Base-by-base conservation (phyloP, 2,888 invertebrate species). In the Protophormia terraenovae region DNA sequence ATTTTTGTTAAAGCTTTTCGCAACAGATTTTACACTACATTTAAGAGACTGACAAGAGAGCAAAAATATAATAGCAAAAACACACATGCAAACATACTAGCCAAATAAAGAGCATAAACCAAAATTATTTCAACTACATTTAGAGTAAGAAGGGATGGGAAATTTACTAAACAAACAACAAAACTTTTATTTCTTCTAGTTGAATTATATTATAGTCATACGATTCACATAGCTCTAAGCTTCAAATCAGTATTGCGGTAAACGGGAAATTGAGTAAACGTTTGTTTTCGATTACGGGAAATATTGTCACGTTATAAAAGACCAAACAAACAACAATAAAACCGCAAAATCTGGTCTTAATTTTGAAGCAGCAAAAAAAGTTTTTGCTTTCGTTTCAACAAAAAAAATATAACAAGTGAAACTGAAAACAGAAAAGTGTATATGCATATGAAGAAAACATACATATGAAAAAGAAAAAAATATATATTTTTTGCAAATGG, bases 201-300 rank as follows among this genome's bases (percentile, higher is more conserved):
- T 47, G n/a, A 45, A 27, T 32, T 6, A 69, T 35, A 60, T 75
- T 62, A 62, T 66, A 67, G 32, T 58, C 24, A n/a, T n/a, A n/a
- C n/a, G n/a, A n/a, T n/a, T 32, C 4, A 38, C 12, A 71, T 24
- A 10, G 38, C 47, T 81, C 67, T 66, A 71, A 79, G 78, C 75
- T 82, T 75, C 24, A 41, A 73, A 55, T 58, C 75, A 85, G 85
- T 85, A 79, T 76, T 82, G 85, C 82, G 75, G 85, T 71, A 85
- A 75, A 85, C 78, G 82, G 69, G 64, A 58, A 71, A 79, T 66
- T 60, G 75, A 71, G 60, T 41, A 60, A 79, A 79, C 85, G 66
- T 71, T 58, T 67, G 8, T 32, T 60, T n/a, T 50, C 2, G 16
- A 24, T 41, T 47, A 55, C 82, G 85, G 55, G 1, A 32, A 5